Base-by-base conservation (phyloP, 2,888 invertebrate species). In the Platycheirus albimanus region DNA sequence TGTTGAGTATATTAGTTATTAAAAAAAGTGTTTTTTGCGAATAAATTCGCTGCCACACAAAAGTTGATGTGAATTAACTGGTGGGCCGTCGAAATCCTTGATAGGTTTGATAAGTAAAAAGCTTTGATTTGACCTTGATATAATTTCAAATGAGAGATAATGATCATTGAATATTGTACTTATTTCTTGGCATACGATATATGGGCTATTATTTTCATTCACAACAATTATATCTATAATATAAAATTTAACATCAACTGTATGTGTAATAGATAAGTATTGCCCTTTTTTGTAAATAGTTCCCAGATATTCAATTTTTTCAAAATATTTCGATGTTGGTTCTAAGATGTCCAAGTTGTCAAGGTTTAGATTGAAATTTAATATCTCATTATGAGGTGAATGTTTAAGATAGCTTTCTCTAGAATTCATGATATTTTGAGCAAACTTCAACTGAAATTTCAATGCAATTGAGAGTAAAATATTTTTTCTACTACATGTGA, bases 371-470 rank as follows among this genome's bases (percentile, higher is more conserved):
- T 43, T 49, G 11, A 52, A 19, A 52, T 52, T 17, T 11, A 17
- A 3, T 52, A 52, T 33, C 19, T 11, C 8, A 19, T 54, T 15
- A 54, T 54, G 52, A n/a, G 17, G 17, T 54, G 52, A 54, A 54
- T 15, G 36, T 5, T 54, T 17, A 1, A 36, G 30, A 36, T 36
- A 8, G 33, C 28, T 1, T 54, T 33, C 54, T 28, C n/a, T n/a
- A n/a, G 13, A n/a, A 19, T 54, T 13, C 5, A 36, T 33, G 15
- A 19, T 36, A 4, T 15, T 54, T n/a, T 19, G 19, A 54, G 52
- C 52, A 36, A 54, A 54, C n/a, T 54, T 54, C 17, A 54, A 17
- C 8, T 54, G 52, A 54, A 54, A 54, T 54, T 54, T 54, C 28
- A 13, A 28, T 36, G 54, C 54, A 33, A 54, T 19, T 15, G 17